Percentiles rank a stretch among this genome's conserved stretches.
These are phyloP conservation scores for Nomia melanderi DNA, from an alignment of 1,140 invertebrate species.

Conservation along the genomic window DNA sequence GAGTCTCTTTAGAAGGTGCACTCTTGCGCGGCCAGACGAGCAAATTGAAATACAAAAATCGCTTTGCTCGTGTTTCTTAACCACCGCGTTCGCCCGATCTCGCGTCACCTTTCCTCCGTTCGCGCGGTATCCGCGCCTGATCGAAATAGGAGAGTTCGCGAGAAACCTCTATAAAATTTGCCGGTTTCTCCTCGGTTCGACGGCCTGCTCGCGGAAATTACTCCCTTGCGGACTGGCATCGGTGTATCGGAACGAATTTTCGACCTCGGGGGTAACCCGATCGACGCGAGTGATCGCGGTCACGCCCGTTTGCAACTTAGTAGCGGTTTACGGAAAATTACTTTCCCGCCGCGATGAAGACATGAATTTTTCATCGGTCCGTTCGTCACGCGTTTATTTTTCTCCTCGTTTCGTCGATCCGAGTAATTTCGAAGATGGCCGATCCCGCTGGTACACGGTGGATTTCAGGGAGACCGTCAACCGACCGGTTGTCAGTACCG, in stretches of 20 bases:
- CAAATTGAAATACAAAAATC: conserved; percentile 61
- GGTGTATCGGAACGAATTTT: not conserved
- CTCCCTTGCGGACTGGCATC: too few relatives aligned
- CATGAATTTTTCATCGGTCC: conserved; percentile 5
- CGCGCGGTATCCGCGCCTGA: not conserved
- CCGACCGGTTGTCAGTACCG: not conserved
- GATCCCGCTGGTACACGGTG: too few relatives aligned
- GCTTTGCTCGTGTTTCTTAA: conserved; percentile 25
- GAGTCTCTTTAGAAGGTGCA: conserved; percentile 29
- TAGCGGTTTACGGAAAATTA: not conserved
- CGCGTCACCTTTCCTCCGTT: not conserved
- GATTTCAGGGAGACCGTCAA: not conserved
- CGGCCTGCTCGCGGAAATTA: too few relatives aligned
- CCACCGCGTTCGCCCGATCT: conserved; percentile 7
- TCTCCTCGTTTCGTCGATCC: too few relatives aligned
- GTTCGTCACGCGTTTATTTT: too few relatives aligned
- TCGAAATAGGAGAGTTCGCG: not conserved
- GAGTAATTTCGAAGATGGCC: too few relatives aligned
- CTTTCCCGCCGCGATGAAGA: not conserved
- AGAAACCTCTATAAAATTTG: too few relatives aligned
- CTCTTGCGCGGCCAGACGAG: conserved; percentile 13
- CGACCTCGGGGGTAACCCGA: not conserved
- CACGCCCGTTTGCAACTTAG: not conserved
- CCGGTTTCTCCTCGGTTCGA: too few relatives aligned
- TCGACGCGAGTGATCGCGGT: conserved; percentile 8